A percentile compares a stretch with the other conserved stretches of the same genome.
phyloP scores from a whole-genome alignment of 92 coral and sea anemone species.

The Porites evermanni region DNA sequence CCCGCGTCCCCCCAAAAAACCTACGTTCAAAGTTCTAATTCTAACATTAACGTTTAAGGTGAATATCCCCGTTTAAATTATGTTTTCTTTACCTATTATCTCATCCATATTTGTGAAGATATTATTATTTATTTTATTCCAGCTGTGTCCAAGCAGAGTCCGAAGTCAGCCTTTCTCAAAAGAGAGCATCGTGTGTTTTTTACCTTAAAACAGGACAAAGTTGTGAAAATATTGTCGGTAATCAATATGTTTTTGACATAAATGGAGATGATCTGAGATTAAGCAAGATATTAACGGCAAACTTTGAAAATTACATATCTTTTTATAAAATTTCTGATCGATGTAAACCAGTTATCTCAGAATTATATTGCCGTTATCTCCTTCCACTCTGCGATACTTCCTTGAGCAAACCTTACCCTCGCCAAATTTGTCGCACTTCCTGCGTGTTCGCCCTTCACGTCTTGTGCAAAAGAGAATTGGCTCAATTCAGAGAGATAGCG shows the following conservation, averaged over 20 bases:
- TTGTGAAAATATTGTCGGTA: neutral
- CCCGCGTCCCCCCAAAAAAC: too few relatives aligned
- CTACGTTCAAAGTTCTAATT: too few relatives aligned
- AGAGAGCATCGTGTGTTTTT: conserved; percentile 2
- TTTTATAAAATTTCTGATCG: neutral
- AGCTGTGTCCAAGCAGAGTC: conserved; percentile 14
- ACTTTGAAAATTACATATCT: neutral
- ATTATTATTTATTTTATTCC: neutral
- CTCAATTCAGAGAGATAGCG: neutral
- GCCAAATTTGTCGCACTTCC: neutral
- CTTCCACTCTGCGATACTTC: conserved; percentile 15
- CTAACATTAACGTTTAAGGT: too few relatives aligned
- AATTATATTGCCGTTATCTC: conserved; percentile 1
- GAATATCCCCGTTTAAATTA: too few relatives aligned
- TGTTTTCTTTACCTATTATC: too few relatives aligned
- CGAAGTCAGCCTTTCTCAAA: neutral
- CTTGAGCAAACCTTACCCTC: neutral
- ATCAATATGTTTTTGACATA: conserved; percentile 4
- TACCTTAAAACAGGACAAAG: neutral
- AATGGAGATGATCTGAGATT: neutral
- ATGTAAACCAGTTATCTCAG: neutral
- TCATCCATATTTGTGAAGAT: neutral
- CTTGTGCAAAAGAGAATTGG: neutral
- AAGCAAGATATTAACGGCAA: neutral
- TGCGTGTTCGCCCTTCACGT: conserved; percentile 6